phyloP scores from a whole-genome alignment of 2,888 invertebrate species.

The Agrypnus murinus region DNA sequence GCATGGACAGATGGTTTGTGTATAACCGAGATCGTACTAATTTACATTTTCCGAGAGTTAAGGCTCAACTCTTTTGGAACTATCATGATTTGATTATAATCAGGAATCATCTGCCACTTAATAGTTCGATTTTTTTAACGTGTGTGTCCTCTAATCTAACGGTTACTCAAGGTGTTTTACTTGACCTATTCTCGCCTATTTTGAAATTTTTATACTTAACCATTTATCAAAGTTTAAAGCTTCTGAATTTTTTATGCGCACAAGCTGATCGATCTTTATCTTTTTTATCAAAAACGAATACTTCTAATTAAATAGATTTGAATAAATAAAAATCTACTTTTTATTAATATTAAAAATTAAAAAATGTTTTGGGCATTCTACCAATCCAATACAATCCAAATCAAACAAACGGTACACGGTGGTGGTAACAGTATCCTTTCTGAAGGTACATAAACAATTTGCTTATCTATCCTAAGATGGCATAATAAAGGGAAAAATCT shows the following conservation, averaged over 20 bases:
- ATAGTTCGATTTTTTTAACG: constrained; percentile 29
- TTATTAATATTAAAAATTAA: too few species aligned
- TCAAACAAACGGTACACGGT: constrained; percentile 15
- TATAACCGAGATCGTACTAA: constrained; percentile 47
- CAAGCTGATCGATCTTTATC: too few species aligned
- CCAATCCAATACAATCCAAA: too few species aligned
- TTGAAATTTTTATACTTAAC: not conserved
- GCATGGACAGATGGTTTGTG: constrained; percentile 54
- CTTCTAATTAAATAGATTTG: too few species aligned
- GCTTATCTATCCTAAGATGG: constrained; percentile 19
- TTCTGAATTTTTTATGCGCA: too few species aligned
- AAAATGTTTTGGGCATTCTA: too few species aligned
- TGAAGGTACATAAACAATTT: constrained; percentile 14
- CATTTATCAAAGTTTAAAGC: too few species aligned
- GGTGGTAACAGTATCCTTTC: constrained; percentile 23
- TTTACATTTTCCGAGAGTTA: constrained; percentile 53
- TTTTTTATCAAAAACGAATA: too few species aligned
- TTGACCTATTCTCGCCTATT: constrained; percentile 17
- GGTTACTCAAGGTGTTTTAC: constrained; percentile 47
- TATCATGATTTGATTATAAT: constrained; percentile 47
- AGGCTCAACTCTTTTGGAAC: constrained; percentile 42
- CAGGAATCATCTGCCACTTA: constrained; percentile 44
- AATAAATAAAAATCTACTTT: too few species aligned
- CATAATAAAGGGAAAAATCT: constrained; percentile 32
- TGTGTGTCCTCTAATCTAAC: constrained; percentile 35